These are phyloP conservation scores for Lophius piscatorius DNA, from an alignment of 2,113 vertebrate genomes.

Conservation along the genomic window DNA sequence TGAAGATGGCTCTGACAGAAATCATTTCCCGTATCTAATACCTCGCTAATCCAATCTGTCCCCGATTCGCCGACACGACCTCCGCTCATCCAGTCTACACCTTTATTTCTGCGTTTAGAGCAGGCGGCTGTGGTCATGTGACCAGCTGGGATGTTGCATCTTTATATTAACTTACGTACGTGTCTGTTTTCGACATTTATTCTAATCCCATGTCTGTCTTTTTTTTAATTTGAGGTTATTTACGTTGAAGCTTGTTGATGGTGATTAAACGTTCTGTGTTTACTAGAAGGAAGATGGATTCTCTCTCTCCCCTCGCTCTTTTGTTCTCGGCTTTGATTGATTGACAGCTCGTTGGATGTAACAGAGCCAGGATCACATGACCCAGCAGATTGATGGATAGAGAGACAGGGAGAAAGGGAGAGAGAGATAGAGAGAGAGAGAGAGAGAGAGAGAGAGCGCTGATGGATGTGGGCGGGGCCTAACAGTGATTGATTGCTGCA, in stretches of 20 bases:
- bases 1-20: slow-evolving; percentile 99
- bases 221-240: neutral
- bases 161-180: no score
- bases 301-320: slow-evolving; percentile 4
- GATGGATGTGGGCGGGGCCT: slow-evolving; percentile 65
- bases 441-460: slow-evolving; percentile 26
- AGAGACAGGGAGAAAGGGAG: slow-evolving; percentile 9
- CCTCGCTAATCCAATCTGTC: slow-evolving; percentile 99
- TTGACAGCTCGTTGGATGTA: slow-evolving; percentile 43
- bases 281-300: slow-evolving; percentile 1
- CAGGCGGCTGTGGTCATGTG: slow-evolving; percentile 1
- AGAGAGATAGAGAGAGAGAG: slow-evolving; percentile 19
- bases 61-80: slow-evolving; percentile 96
- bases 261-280: no score
- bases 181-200: no score
- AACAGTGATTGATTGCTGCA: slow-evolving; percentile 82
- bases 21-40: slow-evolving; percentile 99
- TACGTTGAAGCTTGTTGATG: neutral
- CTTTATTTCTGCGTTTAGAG: slow-evolving; percentile 81
- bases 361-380: slow-evolving; percentile 59
- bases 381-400: slow-evolving; percentile 54
- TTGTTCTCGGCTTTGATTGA: slow-evolving; percentile 47
- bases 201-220: neutral
- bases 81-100: slow-evolving; percentile 97
- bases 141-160: neutral